Percentiles rank a stretch among this genome's conserved stretches.
Conservation (phyloP, 2,888 invertebrate species). For the Cheilosia pagana region DNA sequence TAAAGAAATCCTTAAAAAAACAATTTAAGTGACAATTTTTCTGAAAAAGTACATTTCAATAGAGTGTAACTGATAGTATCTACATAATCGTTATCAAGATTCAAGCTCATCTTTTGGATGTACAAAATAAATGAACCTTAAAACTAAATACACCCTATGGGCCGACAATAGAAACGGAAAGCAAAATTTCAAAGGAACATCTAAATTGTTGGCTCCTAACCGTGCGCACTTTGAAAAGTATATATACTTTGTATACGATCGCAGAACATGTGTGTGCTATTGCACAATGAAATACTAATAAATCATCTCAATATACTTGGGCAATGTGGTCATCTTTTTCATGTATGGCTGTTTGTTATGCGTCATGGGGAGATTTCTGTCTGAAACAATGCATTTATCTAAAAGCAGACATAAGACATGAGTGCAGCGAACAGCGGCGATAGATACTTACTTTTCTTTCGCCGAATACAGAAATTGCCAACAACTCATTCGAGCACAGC, state of each 20-base stretch:
- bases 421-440: not conserved
- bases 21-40: too few relatives aligned
- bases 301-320: conserved; percentile 48
- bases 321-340: conserved; percentile 58
- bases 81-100: too few relatives aligned
- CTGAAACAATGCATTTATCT: conserved; percentile 59
- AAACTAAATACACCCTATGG: too few relatives aligned
- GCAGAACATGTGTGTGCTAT: conserved; percentile 44
- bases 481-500: not conserved
- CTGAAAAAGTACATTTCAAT: too few relatives aligned
- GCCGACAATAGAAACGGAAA: too few relatives aligned
- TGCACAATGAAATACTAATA: conserved; percentile 69
- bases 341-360: conserved; percentile 46
- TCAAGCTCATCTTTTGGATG: too few relatives aligned
- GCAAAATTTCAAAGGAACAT: too few relatives aligned
- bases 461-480: not conserved
- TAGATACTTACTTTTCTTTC: not conserved
- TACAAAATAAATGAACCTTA: too few relatives aligned
- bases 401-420: conserved; percentile 9
- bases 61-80: too few relatives aligned
- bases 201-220: not conserved
- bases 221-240: not conserved
- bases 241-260: not conserved
- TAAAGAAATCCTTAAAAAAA: too few relatives aligned
- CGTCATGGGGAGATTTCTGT: conserved; percentile 58